Conservation (phyloP, 2,888 invertebrate genomes). For the Mycogona germanica region DNA sequence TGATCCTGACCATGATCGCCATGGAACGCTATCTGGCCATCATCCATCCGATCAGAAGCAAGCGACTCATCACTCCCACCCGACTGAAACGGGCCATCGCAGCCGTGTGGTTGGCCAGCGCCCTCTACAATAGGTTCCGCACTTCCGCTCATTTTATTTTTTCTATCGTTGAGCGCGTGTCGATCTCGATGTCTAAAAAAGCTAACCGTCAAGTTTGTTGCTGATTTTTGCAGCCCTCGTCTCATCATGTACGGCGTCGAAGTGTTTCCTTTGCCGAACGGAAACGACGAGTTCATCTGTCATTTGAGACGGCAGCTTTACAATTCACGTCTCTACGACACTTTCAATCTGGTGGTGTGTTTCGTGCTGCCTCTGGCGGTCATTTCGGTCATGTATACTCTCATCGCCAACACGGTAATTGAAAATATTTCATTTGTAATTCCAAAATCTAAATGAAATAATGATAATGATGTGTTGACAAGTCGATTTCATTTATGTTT, state of each 20-base stretch:
- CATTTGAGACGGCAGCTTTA: slow-evolving; percentile 60
- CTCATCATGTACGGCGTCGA: slow-evolving; percentile 71
- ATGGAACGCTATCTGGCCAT: slow-evolving; percentile 77
- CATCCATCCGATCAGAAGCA: slow-evolving; percentile 70
- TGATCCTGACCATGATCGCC: slow-evolving; percentile 77
- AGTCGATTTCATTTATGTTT: no score
- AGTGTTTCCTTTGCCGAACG: slow-evolving; percentile 45
- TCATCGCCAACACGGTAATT: no score
- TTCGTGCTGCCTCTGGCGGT: slow-evolving; percentile 68
- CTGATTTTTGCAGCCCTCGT: slow-evolving; percentile 68
- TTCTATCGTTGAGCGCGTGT: no score
- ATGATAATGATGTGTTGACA: no score
- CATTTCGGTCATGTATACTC: slow-evolving; percentile 63
- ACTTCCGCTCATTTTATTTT: no score
- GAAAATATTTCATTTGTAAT: no score
- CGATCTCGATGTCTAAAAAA: no score
- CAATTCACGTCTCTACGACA: slow-evolving; percentile 62
- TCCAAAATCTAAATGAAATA: no score
- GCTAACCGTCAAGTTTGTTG: no score
- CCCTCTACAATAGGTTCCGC: no score
- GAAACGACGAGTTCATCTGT: slow-evolving; percentile 53
- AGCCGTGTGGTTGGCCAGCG: slow-evolving; percentile 69
- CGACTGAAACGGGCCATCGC: slow-evolving; percentile 62
- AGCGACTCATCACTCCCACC: slow-evolving; percentile 63
- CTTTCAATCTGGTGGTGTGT: slow-evolving; percentile 67